Base-by-base conservation (phyloP, 2,113 vertebrate species). In the Misgurnus mizolepis region DNA sequence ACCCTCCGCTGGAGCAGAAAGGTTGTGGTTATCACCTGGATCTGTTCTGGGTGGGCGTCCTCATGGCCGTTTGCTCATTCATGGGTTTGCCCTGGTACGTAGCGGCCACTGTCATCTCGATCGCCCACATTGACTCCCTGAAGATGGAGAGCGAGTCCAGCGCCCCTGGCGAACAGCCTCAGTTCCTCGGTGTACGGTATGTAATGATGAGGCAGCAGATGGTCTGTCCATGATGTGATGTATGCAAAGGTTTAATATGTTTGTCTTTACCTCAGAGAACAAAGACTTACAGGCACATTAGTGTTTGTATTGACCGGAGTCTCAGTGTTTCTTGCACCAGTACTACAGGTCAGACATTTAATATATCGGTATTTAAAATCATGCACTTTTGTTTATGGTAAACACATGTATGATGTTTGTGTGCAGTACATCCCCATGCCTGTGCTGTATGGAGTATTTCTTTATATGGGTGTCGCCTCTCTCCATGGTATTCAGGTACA, bases 121-220 rank as follows among this genome's bases (percentile, higher is more conserved):
- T 99, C 7, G 97, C 97, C 14, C 98, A 99, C 94, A 97, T 99
- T 17, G 97, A 99, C 90, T 98, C 97, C 80, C 91, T 99, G 84
- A 99, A 95, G 91, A 99, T 99, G 98, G 98, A 99, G 90, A 99
- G 96, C 0, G 98, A 97, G 90, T 94, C 93, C 87, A 98, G 96
- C 0, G 98, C 98, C 1, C 98, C 98, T 0, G 98, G 98, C 1
- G 98, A 99, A 85, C 97, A 99, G 89, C 97, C 98, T 0, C 96
- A 99, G 87, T 99, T 99, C 88, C 92, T 99, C 7, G 98, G 98
- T 2, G 98, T 99, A 85, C 90, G 98, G 98, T 98, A 83, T 70
- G 92, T 56, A 0, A 4, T 14, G 17, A 41, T 11, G 7, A 10
- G 22, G 49, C 39, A n/a, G 22, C 1, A 11, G 12, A 39, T 50